These are phyloP conservation scores for Lepus townsendii DNA, from an alignment of 2,797 vertebrate species.

Conservation along the genomic window DNA sequence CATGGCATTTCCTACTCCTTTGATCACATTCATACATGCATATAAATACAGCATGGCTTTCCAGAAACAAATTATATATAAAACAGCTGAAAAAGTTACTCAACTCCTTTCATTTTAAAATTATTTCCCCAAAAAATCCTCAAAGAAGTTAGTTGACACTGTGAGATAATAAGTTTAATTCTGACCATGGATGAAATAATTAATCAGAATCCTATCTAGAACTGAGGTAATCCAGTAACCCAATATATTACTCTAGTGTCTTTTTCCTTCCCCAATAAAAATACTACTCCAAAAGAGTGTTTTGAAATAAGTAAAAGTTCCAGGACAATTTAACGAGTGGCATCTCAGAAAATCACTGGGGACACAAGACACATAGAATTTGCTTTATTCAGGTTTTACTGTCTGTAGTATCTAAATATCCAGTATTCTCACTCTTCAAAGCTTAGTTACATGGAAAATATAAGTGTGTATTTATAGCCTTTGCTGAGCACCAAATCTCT, in stretches of 20 bases:
- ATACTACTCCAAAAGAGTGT: not conserved
- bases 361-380: not conserved
- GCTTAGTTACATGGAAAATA: not conserved
- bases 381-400: not conserved
- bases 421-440: not conserved
- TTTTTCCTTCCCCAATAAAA: not conserved
- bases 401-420: not conserved
- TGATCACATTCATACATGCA: not conserved
- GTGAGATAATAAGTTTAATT: constrained; percentile 11
- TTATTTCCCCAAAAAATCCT: not conserved
- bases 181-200: not conserved
- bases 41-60: not conserved
- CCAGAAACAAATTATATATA: not conserved
- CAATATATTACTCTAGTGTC: not conserved
- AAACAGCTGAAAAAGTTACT: not conserved
- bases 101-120: not conserved
- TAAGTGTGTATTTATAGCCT: not conserved
- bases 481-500: not conserved
- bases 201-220: not conserved
- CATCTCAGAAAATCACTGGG: not conserved
- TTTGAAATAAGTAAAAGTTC: constrained; percentile 2
- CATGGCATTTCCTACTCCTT: not conserved
- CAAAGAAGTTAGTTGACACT: not conserved
- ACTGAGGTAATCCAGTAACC: not conserved
- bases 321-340: not conserved